These are phyloP conservation scores for Heterocephalus glaber DNA, from an alignment of 2,113 vertebrate genomes.

Conservation along the genomic window DNA sequence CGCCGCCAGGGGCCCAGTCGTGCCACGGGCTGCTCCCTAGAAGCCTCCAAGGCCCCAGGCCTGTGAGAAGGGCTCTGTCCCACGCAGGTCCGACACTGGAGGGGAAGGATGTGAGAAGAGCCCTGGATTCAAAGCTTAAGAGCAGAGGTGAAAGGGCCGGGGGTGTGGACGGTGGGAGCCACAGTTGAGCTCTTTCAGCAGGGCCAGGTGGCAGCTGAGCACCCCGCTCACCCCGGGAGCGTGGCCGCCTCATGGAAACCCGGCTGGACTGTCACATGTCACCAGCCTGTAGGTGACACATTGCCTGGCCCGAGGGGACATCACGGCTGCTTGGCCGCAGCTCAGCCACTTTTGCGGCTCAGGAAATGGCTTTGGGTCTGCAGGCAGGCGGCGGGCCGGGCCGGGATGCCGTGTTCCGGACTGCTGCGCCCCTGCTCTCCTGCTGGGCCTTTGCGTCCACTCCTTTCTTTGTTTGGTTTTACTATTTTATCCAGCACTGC, in stretches of 20 bases:
- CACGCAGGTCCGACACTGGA: background rate
- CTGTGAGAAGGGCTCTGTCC: background rate
- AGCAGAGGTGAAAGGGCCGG: background rate
- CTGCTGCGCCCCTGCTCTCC: background rate
- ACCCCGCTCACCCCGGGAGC: too few relatives aligned
- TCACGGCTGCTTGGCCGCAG: background rate
- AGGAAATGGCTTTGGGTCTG: too few relatives aligned
- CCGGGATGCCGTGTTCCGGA: background rate
- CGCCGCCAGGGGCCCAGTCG: background rate
- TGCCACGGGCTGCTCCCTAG: background rate
- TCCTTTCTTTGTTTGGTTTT: background rate
- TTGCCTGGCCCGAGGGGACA: background rate
- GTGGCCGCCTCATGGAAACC: background rate
- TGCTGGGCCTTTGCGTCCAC: background rate
- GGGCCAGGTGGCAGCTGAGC: too few relatives aligned
- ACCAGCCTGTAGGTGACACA: background rate
- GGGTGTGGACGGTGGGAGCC: background rate
- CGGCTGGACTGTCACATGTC: background rate
- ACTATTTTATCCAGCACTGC: background rate
- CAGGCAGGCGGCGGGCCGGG: too few relatives aligned
- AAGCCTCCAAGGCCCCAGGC: background rate
- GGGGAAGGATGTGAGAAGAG: background rate
- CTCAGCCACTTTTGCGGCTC: background rate
- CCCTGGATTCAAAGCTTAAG: background rate
- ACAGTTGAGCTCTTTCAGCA: background rate